A percentile compares a stretch with the other conserved stretches of the same genome.
Conservation (phyloP, 2,888 invertebrate genomes). For the Lithophane ornitopus region DNA sequence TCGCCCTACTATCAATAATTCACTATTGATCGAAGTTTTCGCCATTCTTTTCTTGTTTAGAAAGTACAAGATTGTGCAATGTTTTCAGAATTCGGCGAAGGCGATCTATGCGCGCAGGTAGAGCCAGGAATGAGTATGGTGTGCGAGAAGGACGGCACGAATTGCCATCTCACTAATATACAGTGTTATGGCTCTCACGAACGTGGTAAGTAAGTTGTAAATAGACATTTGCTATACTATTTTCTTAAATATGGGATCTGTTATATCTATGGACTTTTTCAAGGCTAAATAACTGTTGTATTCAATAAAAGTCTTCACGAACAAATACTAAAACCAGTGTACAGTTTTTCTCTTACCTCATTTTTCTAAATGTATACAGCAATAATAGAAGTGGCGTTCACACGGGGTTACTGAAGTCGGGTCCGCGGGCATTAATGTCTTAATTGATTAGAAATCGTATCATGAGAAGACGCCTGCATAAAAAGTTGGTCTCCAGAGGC, state of each 20-base stretch:
- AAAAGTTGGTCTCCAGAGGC: too few relatives aligned
- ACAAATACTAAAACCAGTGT: constrained; percentile 18
- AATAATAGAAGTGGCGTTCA: background rate
- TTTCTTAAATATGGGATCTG: background rate
- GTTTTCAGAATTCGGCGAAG: constrained; percentile 73
- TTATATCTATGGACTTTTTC: background rate
- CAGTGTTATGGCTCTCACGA: constrained; percentile 75
- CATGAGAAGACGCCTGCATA: background rate
- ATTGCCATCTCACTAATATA: constrained; percentile 80
- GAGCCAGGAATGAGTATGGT: constrained; percentile 82
- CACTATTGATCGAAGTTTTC: too few relatives aligned
- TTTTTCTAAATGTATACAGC: background rate
- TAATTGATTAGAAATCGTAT: background rate
- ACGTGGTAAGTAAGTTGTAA: constrained; percentile 69
- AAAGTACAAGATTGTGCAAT: too few relatives aligned
- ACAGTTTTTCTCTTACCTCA: background rate
- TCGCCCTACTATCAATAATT: too few relatives aligned
- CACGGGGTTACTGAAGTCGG: background rate
- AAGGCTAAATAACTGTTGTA: background rate
- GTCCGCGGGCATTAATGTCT: background rate
- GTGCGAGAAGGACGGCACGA: constrained; percentile 82
- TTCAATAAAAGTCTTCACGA: constrained; percentile 2
- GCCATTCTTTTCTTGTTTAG: too few relatives aligned
- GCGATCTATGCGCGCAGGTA: constrained; percentile 81
- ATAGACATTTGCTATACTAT: background rate